Conservation (phyloP, 2,113 vertebrate genomes). For the Colius striatus region DNA sequence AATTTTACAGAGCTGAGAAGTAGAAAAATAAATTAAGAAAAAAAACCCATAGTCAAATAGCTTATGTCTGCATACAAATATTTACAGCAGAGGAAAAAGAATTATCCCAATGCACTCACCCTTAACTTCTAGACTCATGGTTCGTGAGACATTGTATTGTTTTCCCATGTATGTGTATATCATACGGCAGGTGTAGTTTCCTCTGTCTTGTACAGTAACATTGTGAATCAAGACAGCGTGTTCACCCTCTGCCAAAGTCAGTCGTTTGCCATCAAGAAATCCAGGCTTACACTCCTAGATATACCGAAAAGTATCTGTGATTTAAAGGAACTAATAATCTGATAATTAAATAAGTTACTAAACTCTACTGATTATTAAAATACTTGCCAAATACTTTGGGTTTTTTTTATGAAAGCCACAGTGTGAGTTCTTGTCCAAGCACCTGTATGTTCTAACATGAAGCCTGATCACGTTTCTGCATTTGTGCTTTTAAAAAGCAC, state of each 20-base stretch:
- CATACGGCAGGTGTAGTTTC: slow-evolving; percentile 82
- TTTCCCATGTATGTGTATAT: slow-evolving; percentile 75
- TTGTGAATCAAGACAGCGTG: slow-evolving; percentile 55
- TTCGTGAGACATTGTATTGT: slow-evolving; percentile 75
- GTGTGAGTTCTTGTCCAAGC: background rate
- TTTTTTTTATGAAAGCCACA: background rate
- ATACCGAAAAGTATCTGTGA: background rate
- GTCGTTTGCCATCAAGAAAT: slow-evolving; percentile 35
- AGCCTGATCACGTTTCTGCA: background rate
- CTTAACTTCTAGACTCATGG: slow-evolving; percentile 67
- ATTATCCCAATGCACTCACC: slow-evolving; percentile 68
- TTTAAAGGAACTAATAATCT: background rate
- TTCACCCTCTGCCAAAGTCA: slow-evolving; percentile 3
- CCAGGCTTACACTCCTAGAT: slow-evolving; percentile 78
- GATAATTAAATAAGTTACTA: background rate
- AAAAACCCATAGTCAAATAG: background rate
- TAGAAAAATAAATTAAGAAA: no score
- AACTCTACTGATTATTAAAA: background rate
- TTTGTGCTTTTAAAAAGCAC: background rate
- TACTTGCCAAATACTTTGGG: background rate
- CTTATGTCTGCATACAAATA: background rate
- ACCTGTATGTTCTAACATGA: background rate
- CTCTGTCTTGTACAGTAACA: slow-evolving; percentile 54
- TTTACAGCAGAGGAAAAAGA: background rate
- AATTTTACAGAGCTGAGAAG: background rate